These are phyloP conservation scores for Helicolenus hilgendorfi DNA, from an alignment of 2,797 vertebrate genomes.

Conservation along the genomic window DNA sequence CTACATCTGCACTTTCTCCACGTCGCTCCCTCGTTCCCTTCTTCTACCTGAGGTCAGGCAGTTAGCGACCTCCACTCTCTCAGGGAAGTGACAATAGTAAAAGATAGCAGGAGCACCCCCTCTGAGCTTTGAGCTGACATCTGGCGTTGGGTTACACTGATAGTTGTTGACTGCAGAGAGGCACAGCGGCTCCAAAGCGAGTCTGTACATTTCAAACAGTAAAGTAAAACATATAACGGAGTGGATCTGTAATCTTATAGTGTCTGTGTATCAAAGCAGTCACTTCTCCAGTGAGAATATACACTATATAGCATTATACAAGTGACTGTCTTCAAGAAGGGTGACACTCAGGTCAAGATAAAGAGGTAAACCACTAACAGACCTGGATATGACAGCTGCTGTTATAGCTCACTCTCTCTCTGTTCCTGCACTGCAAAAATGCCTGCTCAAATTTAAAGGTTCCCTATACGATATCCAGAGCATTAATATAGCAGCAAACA, in stretches of 20 bases:
- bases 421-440: neutral
- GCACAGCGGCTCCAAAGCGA: neutral
- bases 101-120: conserved; percentile 56
- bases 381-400: neutral
- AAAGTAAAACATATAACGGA: neutral
- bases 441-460: neutral
- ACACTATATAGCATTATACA: neutral
- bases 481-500: too few species aligned
- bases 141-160: conserved; percentile 56
- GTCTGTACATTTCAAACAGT: conserved; percentile 4
- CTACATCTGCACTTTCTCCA: conserved; percentile 41
- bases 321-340: neutral
- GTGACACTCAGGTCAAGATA: conserved; percentile 22
- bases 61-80: conserved; percentile 52
- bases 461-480: too few species aligned
- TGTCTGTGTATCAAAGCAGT: neutral
- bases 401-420: neutral
- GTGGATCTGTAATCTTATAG: neutral
- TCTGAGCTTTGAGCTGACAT: conserved; percentile 53
- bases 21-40: conserved; percentile 3
- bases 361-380: conserved; percentile 22
- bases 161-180: conserved; percentile 43
- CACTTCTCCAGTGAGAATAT: neutral
- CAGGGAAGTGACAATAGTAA: conserved; percentile 64
- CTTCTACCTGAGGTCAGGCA: conserved; percentile 42